These are phyloP conservation scores for Perodicticus potto DNA, from an alignment of 2,797 vertebrate species.

Conservation along the genomic window DNA sequence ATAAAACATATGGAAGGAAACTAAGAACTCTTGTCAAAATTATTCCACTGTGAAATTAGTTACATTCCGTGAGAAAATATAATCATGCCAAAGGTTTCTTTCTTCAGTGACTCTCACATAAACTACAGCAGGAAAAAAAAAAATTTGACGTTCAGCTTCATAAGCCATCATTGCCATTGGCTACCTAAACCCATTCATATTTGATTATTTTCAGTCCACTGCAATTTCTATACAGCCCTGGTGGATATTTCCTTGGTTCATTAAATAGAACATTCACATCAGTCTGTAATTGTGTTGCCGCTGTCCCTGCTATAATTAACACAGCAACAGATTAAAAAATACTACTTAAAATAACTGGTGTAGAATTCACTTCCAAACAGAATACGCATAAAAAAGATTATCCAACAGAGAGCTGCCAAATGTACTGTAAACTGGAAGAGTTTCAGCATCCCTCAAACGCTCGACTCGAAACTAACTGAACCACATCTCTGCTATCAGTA, in stretches of 20 bases:
- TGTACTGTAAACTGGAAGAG: conserved; percentile 55
- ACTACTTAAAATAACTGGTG: conserved; percentile 75
- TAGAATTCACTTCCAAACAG: conserved; percentile 72
- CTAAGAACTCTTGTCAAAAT: conserved; percentile 78
- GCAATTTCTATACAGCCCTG: conserved; percentile 68
- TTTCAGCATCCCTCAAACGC: conserved; percentile 70
- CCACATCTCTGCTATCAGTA: conserved; percentile 51
- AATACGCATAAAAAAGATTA: conserved; percentile 68
- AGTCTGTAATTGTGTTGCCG: conserved; percentile 36
- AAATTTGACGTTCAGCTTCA: conserved; percentile 64
- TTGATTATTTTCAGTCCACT: conserved; percentile 73
- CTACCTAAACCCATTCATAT: conserved; percentile 73
- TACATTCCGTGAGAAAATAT: conserved; percentile 80
- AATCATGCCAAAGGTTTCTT: conserved; percentile 73
- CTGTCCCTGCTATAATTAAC: conserved; percentile 75
- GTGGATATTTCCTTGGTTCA: conserved; percentile 71
- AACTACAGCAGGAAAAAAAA: conserved; percentile 59
- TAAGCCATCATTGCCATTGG: conserved; percentile 69
- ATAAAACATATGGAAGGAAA: conserved; percentile 75
- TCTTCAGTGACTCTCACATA: conserved; percentile 79
- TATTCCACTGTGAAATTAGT: conserved; percentile 84
- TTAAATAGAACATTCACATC: conserved; percentile 73
- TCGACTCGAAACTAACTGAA: conserved; percentile 44
- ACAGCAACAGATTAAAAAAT: conserved; percentile 69
- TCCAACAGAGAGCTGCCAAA: conserved; percentile 57